Base-by-base conservation (phyloP, 1,140 invertebrate genomes). In the Magallana ariakensis region DNA sequence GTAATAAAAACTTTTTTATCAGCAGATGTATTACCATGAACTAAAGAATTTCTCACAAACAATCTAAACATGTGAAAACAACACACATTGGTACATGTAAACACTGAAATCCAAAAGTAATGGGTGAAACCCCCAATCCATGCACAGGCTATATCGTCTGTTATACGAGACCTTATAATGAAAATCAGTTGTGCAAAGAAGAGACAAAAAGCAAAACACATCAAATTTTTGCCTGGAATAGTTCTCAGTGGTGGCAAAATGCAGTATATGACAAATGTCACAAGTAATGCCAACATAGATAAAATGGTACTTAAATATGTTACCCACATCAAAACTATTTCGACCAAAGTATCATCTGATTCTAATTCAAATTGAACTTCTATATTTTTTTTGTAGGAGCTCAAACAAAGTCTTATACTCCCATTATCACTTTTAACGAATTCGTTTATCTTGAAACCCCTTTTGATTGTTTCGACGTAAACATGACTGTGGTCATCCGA, bases 221-320 rank as follows among this genome's bases (percentile, higher is more conserved):
- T 92, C 16, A 88, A 91, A 84, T 91, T 92, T 83, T 90, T 90
- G 3, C 91, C 91, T 9, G 92, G 91, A 46, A 91, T 19, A 0
- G 92, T 91, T 13, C 90, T 70, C 2, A 93, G 87, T 22, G 81
- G 53, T 9, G 89, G 57, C 70, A 92, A 91, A 0, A 88, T 55
- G 55, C 81, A 85, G 70, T 92, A 92, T 0, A 90, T 92, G 0
- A 90, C 60, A 66, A 92, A 86, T 8, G 89, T 86, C 11, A 92
- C n/a, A 3, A 89, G 0, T 7, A 93, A 87, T 82, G 87, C 89
- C 0, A 91, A 11, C 0, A 92, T 22, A 1, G 92, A 93, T 13
- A 92, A 9, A 15, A 80, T 54, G 8, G 86, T 75, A 46, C 84
- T 88, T 15, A 70, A 26, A n/a, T 83, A 19, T 7, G 88, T 84